Conservation (phyloP, 2,797 vertebrate species). For the Lagodon rhomboides region DNA sequence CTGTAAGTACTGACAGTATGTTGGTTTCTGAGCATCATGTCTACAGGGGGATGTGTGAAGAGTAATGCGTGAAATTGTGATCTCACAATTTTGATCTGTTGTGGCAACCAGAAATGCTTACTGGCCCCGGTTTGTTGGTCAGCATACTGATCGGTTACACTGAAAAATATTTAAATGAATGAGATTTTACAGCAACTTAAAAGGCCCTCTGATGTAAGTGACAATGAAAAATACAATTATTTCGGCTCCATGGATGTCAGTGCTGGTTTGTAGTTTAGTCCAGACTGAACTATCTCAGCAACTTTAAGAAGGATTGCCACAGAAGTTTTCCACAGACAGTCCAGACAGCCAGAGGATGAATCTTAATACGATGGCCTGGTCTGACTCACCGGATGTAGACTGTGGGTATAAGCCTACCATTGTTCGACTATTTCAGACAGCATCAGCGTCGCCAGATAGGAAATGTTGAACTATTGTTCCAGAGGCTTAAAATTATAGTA, state of each 20-base stretch:
- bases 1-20: neutral
- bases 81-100: neutral
- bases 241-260: neutral
- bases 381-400: no score
- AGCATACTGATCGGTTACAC: neutral
- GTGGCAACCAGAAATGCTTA: neutral
- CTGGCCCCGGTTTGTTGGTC: slow-evolving; percentile 2
- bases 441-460: no score
- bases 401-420: no score
- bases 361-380: neutral
- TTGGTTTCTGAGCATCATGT: slow-evolving; percentile 4
- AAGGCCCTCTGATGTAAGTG: neutral
- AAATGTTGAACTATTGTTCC: no score
- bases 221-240: neutral
- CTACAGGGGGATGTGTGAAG: neutral
- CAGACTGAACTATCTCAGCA: neutral
- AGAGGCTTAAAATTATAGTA: no score
- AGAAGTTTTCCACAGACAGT: neutral
- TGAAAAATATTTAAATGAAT: neutral
- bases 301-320: no score
- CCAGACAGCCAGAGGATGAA: neutral
- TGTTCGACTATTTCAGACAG: no score
- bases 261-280: neutral
- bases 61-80: neutral
- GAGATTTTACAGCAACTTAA: neutral